Conservation (phyloP, 2,888 invertebrate genomes). For the Elmis aenea region DNA sequence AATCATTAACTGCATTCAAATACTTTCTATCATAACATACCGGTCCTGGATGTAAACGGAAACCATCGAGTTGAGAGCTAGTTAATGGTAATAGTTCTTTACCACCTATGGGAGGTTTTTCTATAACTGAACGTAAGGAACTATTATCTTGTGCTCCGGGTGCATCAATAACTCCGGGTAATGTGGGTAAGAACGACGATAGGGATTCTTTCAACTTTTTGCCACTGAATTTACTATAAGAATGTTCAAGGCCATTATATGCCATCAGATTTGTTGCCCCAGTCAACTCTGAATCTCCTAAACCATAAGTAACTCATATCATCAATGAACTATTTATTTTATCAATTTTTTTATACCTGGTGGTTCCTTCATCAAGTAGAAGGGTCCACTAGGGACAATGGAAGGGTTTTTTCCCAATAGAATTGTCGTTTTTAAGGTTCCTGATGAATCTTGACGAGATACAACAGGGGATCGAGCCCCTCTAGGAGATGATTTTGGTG, state of each 20-base stretch:
- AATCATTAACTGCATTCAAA: conserved; percentile 6
- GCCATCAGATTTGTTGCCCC: conserved; percentile 97
- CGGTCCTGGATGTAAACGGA: conserved; percentile 92
- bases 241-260: conserved; percentile 93
- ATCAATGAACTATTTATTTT: conserved; percentile 3
- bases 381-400: conserved; percentile 95
- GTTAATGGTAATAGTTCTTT: conserved; percentile 84
- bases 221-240: conserved; percentile 96
- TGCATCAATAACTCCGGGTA: conserved; percentile 92
- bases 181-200: conserved; percentile 89
- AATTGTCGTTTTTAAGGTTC: conserved; percentile 96
- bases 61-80: conserved; percentile 85
- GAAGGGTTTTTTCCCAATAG: conserved; percentile 95
- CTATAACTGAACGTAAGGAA: conserved; percentile 88
- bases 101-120: conserved; percentile 90
- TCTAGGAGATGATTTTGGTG: conserved; percentile 90
- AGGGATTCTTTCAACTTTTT: conserved; percentile 93
- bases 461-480: conserved; percentile 94
- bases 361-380: conserved; percentile 96
- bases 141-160: conserved; percentile 84
- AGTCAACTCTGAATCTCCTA: conserved; percentile 87
- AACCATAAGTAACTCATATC: conserved; percentile 1
- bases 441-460: conserved; percentile 93
- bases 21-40: conserved; percentile 39
- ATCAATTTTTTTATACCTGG: conserved; percentile 65